A percentile compares a stretch with the other conserved stretches of the same genome.
Evolutionary conservation across 92 coral and sea anemone species (phyloP).

Genomic region (Scolanthus callimorphus): DNA sequence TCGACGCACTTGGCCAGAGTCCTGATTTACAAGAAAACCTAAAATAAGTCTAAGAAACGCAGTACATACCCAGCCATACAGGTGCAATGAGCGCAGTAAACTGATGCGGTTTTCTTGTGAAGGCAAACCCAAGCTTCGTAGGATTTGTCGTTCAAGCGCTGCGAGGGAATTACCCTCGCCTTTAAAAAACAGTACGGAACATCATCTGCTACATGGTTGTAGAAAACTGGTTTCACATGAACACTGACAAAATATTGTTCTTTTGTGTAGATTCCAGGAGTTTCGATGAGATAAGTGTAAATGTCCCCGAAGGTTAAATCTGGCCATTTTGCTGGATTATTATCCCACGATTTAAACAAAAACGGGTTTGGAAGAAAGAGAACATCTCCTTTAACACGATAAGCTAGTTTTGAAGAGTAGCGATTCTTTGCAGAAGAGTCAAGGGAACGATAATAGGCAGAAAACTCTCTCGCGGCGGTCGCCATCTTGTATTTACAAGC

Average conservation of each 20-base stretch:
- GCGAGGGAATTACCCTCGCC: conserved; percentile 18
- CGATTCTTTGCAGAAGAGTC: background rate
- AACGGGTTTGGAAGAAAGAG: too few species aligned
- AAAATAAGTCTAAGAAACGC: background rate
- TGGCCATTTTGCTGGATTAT: background rate
- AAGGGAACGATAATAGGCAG: background rate
- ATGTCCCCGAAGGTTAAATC: background rate
- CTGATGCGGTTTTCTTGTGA: conserved; percentile 2
- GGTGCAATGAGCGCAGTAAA: conserved; percentile 24
- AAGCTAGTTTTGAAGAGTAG: background rate
- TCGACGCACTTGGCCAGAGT: too few species aligned
- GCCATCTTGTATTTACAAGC: background rate
- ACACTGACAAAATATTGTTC: background rate
- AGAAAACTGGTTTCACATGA: conserved; percentile 7
- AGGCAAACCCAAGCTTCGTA: conserved; percentile 23
- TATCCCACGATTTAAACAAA: background rate
- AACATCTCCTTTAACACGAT: background rate
- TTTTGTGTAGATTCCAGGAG: background rate
- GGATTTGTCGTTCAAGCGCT: conserved; percentile 27
- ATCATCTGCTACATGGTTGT: conserved; percentile 1
- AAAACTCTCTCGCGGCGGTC: background rate
- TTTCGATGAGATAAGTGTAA: background rate
- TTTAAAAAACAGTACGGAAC: conserved; percentile 20
- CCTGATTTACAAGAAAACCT: too few species aligned
- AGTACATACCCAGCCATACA: conserved; percentile 36